phyloP scores from a whole-genome alignment of 2,113 vertebrate species.

The Leucoraja erinaceus region DNA sequence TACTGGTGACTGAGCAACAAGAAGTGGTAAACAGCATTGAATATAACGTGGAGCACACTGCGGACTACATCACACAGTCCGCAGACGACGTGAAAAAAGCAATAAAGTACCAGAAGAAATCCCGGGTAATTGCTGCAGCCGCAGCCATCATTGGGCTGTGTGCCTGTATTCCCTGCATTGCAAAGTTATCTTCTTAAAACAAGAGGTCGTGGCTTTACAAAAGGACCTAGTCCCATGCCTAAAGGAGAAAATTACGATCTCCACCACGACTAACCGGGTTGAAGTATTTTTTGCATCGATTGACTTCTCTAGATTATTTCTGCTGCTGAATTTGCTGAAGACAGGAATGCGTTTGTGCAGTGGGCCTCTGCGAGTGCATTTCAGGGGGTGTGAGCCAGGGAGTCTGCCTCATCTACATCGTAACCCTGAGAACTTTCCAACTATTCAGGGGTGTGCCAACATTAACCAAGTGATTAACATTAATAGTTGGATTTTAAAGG shows the following conservation, averaged over 20 bases:
- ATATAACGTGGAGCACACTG: slow-evolving; percentile 49
- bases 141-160: slow-evolving; percentile 44
- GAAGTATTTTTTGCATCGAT: neutral
- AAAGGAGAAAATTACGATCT: neutral
- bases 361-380: neutral
- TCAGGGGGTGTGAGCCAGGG: neutral
- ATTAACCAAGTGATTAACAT: neutral
- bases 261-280: neutral
- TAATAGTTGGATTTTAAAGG: no score
- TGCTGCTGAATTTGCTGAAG: neutral
- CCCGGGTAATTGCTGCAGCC: slow-evolving; percentile 44
- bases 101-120: slow-evolving; percentile 45
- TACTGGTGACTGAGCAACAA: slow-evolving; percentile 50
- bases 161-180: slow-evolving; percentile 42
- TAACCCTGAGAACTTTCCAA: neutral
- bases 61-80: slow-evolving; percentile 48
- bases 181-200: neutral
- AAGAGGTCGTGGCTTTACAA: neutral
- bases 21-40: slow-evolving; percentile 53
- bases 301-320: neutral
- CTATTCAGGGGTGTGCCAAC: neutral
- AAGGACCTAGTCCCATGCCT: no score
- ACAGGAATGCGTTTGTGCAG: neutral
- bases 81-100: slow-evolving; percentile 52
- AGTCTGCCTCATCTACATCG: neutral